phyloP scores from a whole-genome alignment of 2,797 vertebrate genomes.

The Arctocebus calabarensis region DNA sequence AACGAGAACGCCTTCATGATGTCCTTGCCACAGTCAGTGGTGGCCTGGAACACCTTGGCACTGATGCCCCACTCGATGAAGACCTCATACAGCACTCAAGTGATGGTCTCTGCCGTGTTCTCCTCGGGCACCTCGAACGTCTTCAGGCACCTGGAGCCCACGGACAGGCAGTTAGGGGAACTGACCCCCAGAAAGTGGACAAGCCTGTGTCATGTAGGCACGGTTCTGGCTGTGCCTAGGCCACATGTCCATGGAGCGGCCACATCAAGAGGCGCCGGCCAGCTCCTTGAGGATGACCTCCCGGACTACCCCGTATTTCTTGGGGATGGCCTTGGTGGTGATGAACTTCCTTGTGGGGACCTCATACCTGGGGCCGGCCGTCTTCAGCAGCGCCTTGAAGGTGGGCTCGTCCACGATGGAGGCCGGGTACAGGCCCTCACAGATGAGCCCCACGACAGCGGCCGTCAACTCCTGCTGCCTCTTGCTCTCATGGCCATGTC shows the following conservation, averaged over 20 bases:
- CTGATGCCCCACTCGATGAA: constrained; percentile 94
- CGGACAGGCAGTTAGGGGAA: constrained; percentile 81
- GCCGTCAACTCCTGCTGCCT: constrained; percentile 91
- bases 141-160: constrained; percentile 91
- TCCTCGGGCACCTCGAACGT: constrained; percentile 94
- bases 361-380: constrained; percentile 90
- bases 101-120: constrained; percentile 91
- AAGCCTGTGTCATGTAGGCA: constrained; percentile 90
- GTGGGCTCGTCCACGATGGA: constrained; percentile 92
- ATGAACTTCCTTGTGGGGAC: constrained; percentile 90
- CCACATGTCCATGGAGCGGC: constrained; percentile 92
- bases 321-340: constrained; percentile 89
- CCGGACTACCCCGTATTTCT: constrained; percentile 89
- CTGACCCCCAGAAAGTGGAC: constrained; percentile 89
- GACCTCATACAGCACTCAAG: constrained; percentile 92
- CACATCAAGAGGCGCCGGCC: constrained; percentile 89
- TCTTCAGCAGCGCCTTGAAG: constrained; percentile 90
- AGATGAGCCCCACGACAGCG: constrained; percentile 91
- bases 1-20: constrained; percentile 92
- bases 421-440: constrained; percentile 91
- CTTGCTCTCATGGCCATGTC: constrained; percentile 87
- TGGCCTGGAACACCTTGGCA: constrained; percentile 92
- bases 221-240: constrained; percentile 90
- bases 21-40: constrained; percentile 90
- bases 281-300: constrained; percentile 90